These are phyloP conservation scores for Pristionchus mayeri DNA, from an alignment of 2,888 invertebrate species.

Conservation along the genomic window DNA sequence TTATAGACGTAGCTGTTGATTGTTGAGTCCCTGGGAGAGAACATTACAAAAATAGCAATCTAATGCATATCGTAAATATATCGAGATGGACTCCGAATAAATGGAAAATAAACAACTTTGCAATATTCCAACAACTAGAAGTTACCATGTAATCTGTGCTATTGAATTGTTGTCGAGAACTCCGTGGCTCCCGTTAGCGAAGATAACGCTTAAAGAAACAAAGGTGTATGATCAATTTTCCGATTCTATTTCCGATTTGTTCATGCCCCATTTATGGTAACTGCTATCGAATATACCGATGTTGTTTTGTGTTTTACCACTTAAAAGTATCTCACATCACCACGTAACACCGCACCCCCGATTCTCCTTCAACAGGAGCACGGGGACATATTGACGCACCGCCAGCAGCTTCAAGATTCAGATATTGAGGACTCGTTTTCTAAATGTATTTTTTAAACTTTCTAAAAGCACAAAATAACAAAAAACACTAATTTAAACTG, in stretches of 20 bases:
- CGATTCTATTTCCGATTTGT: not conserved
- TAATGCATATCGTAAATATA: not conserved
- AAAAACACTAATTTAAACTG: too few species aligned
- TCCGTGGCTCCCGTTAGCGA: not conserved
- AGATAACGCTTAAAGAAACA: not conserved
- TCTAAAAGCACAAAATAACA: too few species aligned
- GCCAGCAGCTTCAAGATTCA: not conserved
- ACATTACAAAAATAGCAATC: not conserved
- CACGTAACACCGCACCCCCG: not conserved
- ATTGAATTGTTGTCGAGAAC: not conserved
- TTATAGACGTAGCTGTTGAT: not conserved
- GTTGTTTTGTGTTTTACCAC: not conserved
- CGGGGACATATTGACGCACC: not conserved
- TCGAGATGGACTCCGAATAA: not conserved
- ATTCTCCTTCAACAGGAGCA: not conserved
- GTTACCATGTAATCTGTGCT: not conserved
- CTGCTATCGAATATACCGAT: not conserved
- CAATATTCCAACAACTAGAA: not conserved
- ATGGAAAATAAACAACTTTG: not conserved
- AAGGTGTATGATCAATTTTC: not conserved
- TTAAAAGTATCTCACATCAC: not conserved
- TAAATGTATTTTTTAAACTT: not conserved
- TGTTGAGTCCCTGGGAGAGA: not conserved
- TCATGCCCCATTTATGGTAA: not conserved
- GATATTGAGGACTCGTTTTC: not conserved